These are phyloP conservation scores for Melanotaenia boesemani DNA, from an alignment of 2,797 vertebrate genomes.

Conservation along the genomic window DNA sequence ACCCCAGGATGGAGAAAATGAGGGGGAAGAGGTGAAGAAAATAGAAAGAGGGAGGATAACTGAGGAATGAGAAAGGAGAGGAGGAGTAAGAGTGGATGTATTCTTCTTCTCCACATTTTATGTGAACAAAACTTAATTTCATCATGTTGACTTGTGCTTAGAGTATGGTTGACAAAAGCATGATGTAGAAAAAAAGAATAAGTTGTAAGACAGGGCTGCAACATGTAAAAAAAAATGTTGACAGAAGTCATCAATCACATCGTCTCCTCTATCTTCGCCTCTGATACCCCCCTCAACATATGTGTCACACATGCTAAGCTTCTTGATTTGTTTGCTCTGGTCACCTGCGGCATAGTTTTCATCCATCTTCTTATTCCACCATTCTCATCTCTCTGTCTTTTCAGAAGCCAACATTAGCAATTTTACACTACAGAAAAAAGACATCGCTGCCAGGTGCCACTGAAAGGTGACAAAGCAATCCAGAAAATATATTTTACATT, in stretches of 20 bases:
- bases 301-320: conserved; percentile 89
- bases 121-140: not conserved
- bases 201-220: conserved; percentile 81
- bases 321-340: conserved; percentile 86
- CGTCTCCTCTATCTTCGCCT: conserved; percentile 88
- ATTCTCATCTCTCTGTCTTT: conserved; percentile 52
- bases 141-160: not conserved
- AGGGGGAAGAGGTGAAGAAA: conserved; percentile 29
- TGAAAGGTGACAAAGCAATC: conserved; percentile 9
- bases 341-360: conserved; percentile 71
- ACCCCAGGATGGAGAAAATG: conserved; percentile 44
- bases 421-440: not conserved
- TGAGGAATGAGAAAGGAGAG: not conserved
- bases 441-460: not conserved
- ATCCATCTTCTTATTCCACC: conserved; percentile 32
- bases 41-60: not conserved
- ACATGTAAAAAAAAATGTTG: conserved; percentile 85
- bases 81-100: not conserved
- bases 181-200: not conserved
- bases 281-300: conserved; percentile 76
- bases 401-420: conserved; percentile 24
- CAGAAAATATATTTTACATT: not conserved
- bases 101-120: not conserved
- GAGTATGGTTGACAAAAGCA: not conserved
- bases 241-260: conserved; percentile 92